Conservation (phyloP, 2,888 invertebrate genomes). For the Zaprionus lineosus region DNA sequence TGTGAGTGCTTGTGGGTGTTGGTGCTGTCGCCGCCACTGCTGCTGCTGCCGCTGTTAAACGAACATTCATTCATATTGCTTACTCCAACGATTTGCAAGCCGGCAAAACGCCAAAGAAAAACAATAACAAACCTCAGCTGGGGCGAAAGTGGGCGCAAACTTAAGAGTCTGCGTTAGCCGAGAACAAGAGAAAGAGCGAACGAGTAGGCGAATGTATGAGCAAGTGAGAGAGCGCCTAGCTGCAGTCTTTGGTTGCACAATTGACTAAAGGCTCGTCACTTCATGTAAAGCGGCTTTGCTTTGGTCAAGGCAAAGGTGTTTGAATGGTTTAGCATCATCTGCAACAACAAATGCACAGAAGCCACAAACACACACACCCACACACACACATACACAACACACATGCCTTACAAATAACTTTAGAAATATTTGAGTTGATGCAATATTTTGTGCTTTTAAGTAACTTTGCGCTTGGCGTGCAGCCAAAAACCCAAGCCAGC, state of each 20-base stretch:
- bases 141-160: conserved; percentile 53
- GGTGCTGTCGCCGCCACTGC: no score
- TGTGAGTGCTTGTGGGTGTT: conserved; percentile 5
- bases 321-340: conserved; percentile 13
- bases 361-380: background rate
- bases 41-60: conserved; percentile 32
- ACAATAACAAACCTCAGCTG: conserved; percentile 77
- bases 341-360: background rate
- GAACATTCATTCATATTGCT: conserved; percentile 63
- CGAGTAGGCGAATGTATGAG: conserved; percentile 1
- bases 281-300: conserved; percentile 40
- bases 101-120: conserved; percentile 70
- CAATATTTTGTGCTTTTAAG: conserved; percentile 42
- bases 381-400: background rate
- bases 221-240: conserved; percentile 17
- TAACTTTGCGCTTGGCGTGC: conserved; percentile 57
- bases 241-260: conserved; percentile 65
- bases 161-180: conserved; percentile 36
- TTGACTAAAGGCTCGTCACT: conserved; percentile 29
- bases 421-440: conserved; percentile 49
- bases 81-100: conserved; percentile 50
- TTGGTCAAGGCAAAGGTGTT: conserved; percentile 1
- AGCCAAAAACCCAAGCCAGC: conserved; percentile 64
- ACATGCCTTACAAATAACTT: conserved; percentile 38
- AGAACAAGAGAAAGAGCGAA: conserved; percentile 15